These are phyloP conservation scores for Hydrocynus forskahlii DNA, from an alignment of 2,797 vertebrate species.

Conservation along the genomic window DNA sequence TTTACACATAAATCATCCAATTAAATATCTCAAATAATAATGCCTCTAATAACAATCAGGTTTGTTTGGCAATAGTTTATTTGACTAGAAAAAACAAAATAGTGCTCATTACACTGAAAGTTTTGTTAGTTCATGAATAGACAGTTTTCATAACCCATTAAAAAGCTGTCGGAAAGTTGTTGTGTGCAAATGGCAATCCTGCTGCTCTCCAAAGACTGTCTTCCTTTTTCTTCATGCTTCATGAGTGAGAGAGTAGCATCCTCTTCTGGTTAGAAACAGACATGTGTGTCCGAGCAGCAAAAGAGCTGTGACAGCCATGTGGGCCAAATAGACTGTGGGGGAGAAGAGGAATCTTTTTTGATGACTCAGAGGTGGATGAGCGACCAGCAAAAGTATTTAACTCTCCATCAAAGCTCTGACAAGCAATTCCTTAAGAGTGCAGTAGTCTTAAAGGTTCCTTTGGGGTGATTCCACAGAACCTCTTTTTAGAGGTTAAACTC, in stretches of 20 bases:
- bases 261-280: constrained; percentile 73
- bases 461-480: no score
- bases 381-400: not conserved
- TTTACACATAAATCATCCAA: not conserved
- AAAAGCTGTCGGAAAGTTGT: not conserved
- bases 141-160: not conserved
- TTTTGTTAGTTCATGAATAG: not conserved
- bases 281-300: not conserved
- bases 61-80: not conserved
- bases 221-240: constrained; percentile 11
- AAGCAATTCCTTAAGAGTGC: no score
- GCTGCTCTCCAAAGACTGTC: not conserved
- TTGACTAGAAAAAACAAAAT: not conserved
- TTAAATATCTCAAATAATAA: not conserved
- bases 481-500: no score
- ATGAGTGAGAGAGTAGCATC: constrained; percentile 74
- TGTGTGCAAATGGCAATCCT: constrained; percentile 8
- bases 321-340: not conserved
- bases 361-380: not conserved
- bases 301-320: not conserved
- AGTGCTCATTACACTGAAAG: not conserved
- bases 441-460: no score
- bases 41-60: not conserved
- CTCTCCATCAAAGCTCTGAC: no score
- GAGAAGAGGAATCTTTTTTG: not conserved